Percentiles rank a stretch among this genome's conserved stretches.
Evolutionary conservation across 2,888 invertebrate species (phyloP).

Genomic region (Caenorhabditis sp.): DNA sequence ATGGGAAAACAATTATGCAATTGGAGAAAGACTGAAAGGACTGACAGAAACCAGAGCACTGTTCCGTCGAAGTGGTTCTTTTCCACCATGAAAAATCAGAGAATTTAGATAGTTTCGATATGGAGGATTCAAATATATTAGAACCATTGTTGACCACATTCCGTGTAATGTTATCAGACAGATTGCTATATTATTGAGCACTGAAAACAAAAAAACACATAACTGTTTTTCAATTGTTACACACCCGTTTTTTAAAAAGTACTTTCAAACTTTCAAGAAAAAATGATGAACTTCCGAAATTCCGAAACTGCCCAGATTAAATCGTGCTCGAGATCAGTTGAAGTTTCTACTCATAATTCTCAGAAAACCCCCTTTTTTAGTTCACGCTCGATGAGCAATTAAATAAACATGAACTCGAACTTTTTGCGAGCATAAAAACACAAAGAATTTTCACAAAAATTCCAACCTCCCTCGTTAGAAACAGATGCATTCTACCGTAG

Average conservation of each 20-base stretch:
- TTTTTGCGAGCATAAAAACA: too few species aligned
- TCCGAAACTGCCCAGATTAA: too few species aligned
- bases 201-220: slow-evolving; percentile 8
- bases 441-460: too few species aligned
- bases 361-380: too few species aligned
- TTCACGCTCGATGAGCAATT: too few species aligned
- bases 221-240: too few species aligned
- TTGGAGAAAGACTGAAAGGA: background rate
- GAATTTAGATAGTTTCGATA: slow-evolving; percentile 19
- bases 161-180: slow-evolving; percentile 29
- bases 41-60: background rate
- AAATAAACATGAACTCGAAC: too few species aligned
- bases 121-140: slow-evolving; percentile 25
- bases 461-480: too few species aligned
- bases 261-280: background rate
- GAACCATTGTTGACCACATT: slow-evolving; percentile 23
- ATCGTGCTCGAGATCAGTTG: too few species aligned
- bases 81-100: slow-evolving; percentile 5
- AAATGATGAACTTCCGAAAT: too few species aligned
- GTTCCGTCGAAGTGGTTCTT: background rate
- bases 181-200: slow-evolving; percentile 32
- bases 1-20: background rate
- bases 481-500: too few species aligned
- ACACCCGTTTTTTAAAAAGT: background rate
- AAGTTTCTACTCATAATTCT: too few species aligned